Conservation (phyloP, 1,140 invertebrate genomes). For the Cotesia chilonis region DNA sequence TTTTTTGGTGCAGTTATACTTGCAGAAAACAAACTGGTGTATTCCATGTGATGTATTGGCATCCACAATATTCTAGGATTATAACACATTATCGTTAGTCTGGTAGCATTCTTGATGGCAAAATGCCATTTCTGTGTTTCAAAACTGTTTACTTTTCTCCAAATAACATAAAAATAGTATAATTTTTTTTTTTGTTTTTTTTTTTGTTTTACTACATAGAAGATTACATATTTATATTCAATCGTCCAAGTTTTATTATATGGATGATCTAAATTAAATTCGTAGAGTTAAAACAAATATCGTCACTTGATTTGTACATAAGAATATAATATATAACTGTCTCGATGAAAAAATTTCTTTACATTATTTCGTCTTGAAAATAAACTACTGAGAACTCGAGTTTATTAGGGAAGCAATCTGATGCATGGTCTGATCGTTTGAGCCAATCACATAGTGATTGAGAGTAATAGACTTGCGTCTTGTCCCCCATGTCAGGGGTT, state of each 20-base stretch:
- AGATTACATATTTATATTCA: constrained; percentile 62
- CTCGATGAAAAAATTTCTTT: neutral
- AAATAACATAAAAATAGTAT: neutral
- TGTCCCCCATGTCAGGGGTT: constrained; percentile 63
- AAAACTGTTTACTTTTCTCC: constrained; percentile 41
- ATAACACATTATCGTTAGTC: constrained; percentile 54
- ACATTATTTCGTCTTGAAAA: neutral
- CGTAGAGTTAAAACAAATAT: too few relatives aligned
- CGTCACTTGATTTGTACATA: too few relatives aligned
- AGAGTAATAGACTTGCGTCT: constrained; percentile 68
- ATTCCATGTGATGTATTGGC: constrained; percentile 60
- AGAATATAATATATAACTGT: neutral
- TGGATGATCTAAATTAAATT: neutral
- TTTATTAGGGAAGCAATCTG: constrained; percentile 44
- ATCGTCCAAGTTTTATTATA: constrained; percentile 59
- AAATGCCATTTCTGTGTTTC: constrained; percentile 48
- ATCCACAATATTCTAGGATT: constrained; percentile 49
- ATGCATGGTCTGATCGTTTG: constrained; percentile 65
- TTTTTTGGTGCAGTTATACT: constrained; percentile 60
- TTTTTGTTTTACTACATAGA: neutral
- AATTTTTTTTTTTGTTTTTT: neutral
- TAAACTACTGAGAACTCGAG: neutral
- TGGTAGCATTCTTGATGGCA: constrained; percentile 59
- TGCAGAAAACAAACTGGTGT: constrained; percentile 42
- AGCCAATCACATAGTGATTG: constrained; percentile 66